Evolutionary conservation across 2,797 vertebrate species (phyloP).

Genomic region (Catostomus latipinnis): DNA sequence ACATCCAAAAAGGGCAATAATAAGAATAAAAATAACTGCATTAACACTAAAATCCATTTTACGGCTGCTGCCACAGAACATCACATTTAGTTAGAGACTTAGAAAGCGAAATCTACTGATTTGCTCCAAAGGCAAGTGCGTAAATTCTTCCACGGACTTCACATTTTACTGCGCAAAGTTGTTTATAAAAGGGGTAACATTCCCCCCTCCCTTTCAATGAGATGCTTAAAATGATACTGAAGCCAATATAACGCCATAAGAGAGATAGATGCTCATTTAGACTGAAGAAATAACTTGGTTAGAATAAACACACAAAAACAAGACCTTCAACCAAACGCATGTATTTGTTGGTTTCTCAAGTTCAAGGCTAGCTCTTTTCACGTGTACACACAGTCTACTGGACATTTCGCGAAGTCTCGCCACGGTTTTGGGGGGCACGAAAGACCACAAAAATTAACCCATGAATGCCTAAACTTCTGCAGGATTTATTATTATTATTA

Average conservation of each 20-base stretch:
- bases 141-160: constrained; percentile 56
- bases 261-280: constrained; percentile 8
- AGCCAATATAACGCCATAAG: constrained; percentile 33
- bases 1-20: constrained; percentile 63
- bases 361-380: constrained; percentile 41
- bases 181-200: constrained; percentile 53
- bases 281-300: not conserved
- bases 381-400: constrained; percentile 52
- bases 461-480: constrained; percentile 52
- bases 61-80: constrained; percentile 19
- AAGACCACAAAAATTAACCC: constrained; percentile 67
- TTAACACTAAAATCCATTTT: constrained; percentile 58
- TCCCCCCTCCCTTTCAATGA: constrained; percentile 39
- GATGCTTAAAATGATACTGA: constrained; percentile 27
- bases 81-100: not conserved
- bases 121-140: constrained; percentile 45
- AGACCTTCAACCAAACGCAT: not conserved
- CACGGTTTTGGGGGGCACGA: constrained; percentile 54
- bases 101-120: constrained; percentile 2
- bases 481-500: not conserved
- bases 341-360: constrained; percentile 44
- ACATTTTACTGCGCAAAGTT: constrained; percentile 64
- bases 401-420: constrained; percentile 68
- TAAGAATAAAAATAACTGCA: constrained; percentile 63
- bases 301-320: not conserved